A percentile compares a stretch with the other conserved stretches of the same genome.
phyloP scores from a whole-genome alignment of 2,888 invertebrate genomes.

The Tolmerus cingulatus region DNA sequence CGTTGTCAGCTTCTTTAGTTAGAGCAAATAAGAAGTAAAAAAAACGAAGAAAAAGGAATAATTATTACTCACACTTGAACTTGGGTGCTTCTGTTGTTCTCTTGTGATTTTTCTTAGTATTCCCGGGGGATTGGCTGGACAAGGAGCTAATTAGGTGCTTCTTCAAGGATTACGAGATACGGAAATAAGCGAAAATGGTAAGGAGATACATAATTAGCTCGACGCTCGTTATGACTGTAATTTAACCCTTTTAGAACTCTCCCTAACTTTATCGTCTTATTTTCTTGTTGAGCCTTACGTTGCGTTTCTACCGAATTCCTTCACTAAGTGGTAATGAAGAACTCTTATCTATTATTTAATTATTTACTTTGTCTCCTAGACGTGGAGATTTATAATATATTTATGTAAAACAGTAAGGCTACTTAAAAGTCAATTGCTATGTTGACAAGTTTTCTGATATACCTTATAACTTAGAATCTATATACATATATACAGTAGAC shows the following conservation, averaged over 20 bases:
- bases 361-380: neutral
- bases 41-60: neutral
- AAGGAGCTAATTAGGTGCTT: neutral
- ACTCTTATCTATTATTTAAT: neutral
- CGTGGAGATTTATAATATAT: neutral
- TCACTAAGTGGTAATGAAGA: neutral
- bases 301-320: neutral
- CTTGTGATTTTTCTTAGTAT: neutral
- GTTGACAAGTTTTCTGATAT: too few species aligned
- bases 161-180: neutral
- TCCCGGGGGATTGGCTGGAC: neutral
- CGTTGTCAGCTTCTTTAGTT: neutral
- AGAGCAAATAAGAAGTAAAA: neutral
- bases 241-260: neutral
- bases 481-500: too few species aligned
- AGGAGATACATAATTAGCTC: constrained; percentile 1
- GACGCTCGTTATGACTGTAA: neutral
- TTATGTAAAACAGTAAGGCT: neutral
- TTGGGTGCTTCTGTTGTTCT: neutral
- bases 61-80: neutral
- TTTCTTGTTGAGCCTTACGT: neutral
- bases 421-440: neutral
- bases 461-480: too few species aligned
- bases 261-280: neutral
- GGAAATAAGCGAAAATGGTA: constrained; percentile 27